Base-by-base conservation (phyloP, 2,888 invertebrate species). In the Oligia strigilis region DNA sequence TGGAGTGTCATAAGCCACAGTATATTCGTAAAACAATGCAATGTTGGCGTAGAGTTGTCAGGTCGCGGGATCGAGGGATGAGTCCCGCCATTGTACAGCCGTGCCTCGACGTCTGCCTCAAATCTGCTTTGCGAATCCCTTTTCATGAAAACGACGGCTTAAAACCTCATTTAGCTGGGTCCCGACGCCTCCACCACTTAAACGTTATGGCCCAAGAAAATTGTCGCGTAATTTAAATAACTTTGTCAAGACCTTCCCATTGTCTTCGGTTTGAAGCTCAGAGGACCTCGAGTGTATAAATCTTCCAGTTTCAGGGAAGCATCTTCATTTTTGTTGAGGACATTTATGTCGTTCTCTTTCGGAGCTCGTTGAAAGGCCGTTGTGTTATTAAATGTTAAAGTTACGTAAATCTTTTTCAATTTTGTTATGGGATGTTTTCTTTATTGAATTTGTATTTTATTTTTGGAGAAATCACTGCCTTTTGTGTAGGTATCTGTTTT, bases 181-280 rank as follows among this genome's bases (percentile, higher is more conserved):
- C 95, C 90, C 93, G 91, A 93, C 95, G 94, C 93, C 93, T 94
- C 92, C 92, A 87, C 94, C 95, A 95, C 95, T 96, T 94, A 94
- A 93, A 94, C 94, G 93, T 93, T 95, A 94, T 94, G 91, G 93
- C 91, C 92, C 91, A 94, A 94, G 95, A 96, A 96, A 96, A 96
- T 96, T 96, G 95, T 96, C 95, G 95, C 94, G 92, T 95, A 94
- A 96, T 96, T 96, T 96, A 94, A 96, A 96, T 95, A 96, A 96
- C 95, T 95, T 95, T 92, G 93, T 92, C 91, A 90, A 92, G 93
- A 92, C 92, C 92, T 92, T 92, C 89, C 92, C 91, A 94, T 94
- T 96, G 95, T 95, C 92, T 94, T 93, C 89, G 90, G 93, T 92
- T 93, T 92, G 90, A 92, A 89, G 89, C 89, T 89, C 89, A 84